Evolutionary conservation across 2,113 vertebrate species (phyloP).

Genomic region (Grus americana): DNA sequence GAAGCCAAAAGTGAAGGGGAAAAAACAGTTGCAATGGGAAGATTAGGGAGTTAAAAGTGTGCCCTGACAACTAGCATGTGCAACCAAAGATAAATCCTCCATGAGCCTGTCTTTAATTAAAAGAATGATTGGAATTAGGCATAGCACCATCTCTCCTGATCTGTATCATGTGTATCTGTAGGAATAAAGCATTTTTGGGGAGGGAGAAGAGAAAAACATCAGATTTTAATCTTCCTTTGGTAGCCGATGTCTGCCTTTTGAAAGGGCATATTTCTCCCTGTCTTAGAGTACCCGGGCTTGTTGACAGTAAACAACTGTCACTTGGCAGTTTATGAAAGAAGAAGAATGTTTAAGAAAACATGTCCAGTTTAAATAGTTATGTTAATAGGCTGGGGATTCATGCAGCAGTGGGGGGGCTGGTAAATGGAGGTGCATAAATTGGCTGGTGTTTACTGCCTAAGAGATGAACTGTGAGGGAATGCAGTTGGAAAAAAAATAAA

Average conservation of each 20-base stretch:
- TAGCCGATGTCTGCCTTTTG: constrained; percentile 18
- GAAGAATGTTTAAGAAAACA: constrained; percentile 50
- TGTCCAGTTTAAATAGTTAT: constrained; percentile 57
- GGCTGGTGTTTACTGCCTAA: background rate
- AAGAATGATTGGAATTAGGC: constrained; percentile 58
- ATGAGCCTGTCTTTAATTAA: constrained; percentile 32
- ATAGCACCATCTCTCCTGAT: background rate
- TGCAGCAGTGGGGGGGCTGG: background rate
- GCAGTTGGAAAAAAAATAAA: background rate
- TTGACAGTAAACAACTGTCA: constrained; percentile 69
- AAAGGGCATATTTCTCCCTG: constrained; percentile 36
- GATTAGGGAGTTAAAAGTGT: constrained; percentile 23
- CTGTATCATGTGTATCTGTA: constrained; percentile 3
- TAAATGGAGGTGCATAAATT: constrained; percentile 26
- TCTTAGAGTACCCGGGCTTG: constrained; percentile 31
- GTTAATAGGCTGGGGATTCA: constrained; percentile 23
- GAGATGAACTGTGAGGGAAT: background rate
- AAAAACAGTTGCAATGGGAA: constrained; percentile 7
- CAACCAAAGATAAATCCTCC: constrained; percentile 27
- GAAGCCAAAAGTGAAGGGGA: background rate
- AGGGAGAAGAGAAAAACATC: constrained; percentile 3
- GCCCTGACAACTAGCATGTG: background rate
- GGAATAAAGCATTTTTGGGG: background rate
- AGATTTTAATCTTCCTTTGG: constrained; percentile 55
- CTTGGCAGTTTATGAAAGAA: constrained; percentile 66